Base-by-base conservation (phyloP, 2,797 vertebrate species). In the Cossypha caffra region DNA sequence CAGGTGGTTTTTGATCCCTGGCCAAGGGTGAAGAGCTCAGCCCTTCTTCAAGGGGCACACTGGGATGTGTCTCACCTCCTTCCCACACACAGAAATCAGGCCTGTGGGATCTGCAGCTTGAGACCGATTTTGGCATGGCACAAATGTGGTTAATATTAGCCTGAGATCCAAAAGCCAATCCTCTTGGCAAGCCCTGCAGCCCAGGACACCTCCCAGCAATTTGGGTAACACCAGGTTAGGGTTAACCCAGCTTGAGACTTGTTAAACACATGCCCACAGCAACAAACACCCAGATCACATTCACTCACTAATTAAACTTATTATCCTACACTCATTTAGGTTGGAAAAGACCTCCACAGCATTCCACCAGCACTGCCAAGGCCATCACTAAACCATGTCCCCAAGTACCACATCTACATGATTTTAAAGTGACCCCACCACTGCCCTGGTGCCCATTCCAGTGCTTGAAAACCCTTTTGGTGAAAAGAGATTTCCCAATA, bases 221-320 rank as follows among this genome's bases (percentile, higher is more conserved):
- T 91, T n/a, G 66, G 83, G 58, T 88, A 86, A 91, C 63, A 50
- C 55, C 62, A 86, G 77, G 51, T 59, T 71, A 66, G 77, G 63
- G 77, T 75, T 94, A 86, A 73, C 29, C 64, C 68, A 69, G 74
- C 73, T 45, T 17, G 38, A 71, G 20, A 43, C 28, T 55, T 54
- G 77, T 55, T 61, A 76, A 91, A 93, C 55, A 90, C 48, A 23
- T 14, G 37, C 43, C 24, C 61, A 88, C 63, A 86, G 47, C 54
- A 78, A 76, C 11, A 72, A 13, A 77, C 31, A 51, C 19, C 23
- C 5, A 88, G 75, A 72, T 55, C 76, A 7, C 55, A 78, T 57
- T 88, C 62, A 88, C 54, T 88, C 51, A 20, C 58, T 88, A 73
- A 76, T 58, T 64, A 88, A 58, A 48, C 31, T 85, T 52, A 71